A percentile compares a stretch with the other conserved stretches of the same genome.
phyloP scores from a whole-genome alignment of 2,888 invertebrate genomes.

The Sclerodermus sp. region DNA sequence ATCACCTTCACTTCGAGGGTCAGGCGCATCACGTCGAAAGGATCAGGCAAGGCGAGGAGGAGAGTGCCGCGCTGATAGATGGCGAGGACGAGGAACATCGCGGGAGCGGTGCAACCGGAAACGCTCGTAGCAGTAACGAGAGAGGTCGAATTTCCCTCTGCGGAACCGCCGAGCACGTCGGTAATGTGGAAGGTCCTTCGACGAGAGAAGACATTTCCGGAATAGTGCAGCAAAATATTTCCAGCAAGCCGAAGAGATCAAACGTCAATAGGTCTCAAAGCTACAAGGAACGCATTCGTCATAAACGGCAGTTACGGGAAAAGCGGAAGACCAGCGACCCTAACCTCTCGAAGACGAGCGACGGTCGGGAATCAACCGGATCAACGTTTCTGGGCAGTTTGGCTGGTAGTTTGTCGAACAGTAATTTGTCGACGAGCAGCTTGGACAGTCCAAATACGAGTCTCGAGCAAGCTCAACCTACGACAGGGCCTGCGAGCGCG shows the following conservation, averaged over 20 bases:
- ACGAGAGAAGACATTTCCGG: constrained; percentile 55
- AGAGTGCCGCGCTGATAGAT: constrained; percentile 45
- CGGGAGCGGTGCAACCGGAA: constrained; percentile 49
- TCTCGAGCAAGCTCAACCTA: constrained; percentile 66
- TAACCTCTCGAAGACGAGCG: constrained; percentile 70
- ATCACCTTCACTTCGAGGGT: constrained; percentile 47
- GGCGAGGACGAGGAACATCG: constrained; percentile 56
- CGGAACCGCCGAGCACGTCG: constrained; percentile 46
- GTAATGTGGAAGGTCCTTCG: constrained; percentile 53
- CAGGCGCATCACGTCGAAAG: constrained; percentile 51
- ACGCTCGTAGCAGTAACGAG: constrained; percentile 48
- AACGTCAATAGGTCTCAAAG: constrained; percentile 71
- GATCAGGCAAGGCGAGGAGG: constrained; percentile 51
- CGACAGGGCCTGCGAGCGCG: constrained; percentile 39
- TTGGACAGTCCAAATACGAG: constrained; percentile 76
- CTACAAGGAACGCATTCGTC: constrained; percentile 69
- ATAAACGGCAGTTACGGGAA: constrained; percentile 67
- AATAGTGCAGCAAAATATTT: constrained; percentile 57
- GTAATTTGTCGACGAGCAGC: constrained; percentile 54
- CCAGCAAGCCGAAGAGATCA: constrained; percentile 58
- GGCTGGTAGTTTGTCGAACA: constrained; percentile 55
- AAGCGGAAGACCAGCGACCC: constrained; percentile 81
- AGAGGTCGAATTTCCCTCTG: constrained; percentile 51
- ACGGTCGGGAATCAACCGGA: constrained; percentile 46
- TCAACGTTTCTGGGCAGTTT: constrained; percentile 54